Conservation (phyloP, 2,113 vertebrate genomes). For the Rattus norvegicus region GRCr8 NC_086030.1:48852501-48853000, state of each 20-base stretch:
- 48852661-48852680: background rate
- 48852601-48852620: background rate
- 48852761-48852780: background rate
- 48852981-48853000: background rate
- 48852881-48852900: background rate
- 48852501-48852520: too few relatives aligned
- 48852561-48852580: too few relatives aligned
- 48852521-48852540: too few relatives aligned
- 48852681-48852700: background rate
- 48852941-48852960: background rate
- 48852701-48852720: background rate
- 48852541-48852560: too few relatives aligned
- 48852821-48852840: background rate
- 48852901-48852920: background rate
- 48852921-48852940: background rate
- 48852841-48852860: background rate
- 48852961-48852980: too few relatives aligned
- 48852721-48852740: background rate
- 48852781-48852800: background rate
- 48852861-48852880: background rate
- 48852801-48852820: background rate
- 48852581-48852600: too few relatives aligned
- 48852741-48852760: background rate
- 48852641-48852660: background rate
- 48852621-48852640: background rate